These are phyloP conservation scores for Tenebrio molitor DNA, from an alignment of 1,140 invertebrate species.

Conservation along the genomic window DNA sequence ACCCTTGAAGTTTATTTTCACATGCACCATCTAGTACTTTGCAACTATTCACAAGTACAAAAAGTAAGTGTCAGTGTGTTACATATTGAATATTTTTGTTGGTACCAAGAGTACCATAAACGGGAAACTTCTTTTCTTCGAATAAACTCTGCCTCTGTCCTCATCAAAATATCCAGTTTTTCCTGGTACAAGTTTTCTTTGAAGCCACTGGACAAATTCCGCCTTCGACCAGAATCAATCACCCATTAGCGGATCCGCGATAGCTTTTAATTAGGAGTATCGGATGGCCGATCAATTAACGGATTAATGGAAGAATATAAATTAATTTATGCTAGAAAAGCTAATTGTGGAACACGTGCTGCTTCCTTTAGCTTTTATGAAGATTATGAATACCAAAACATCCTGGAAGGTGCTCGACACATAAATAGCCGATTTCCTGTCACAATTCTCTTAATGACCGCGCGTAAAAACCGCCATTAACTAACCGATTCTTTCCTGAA, in stretches of 20 bases:
- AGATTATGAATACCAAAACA: background rate
- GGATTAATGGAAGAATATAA: background rate
- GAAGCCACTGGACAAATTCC: no score
- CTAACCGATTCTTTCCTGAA: background rate
- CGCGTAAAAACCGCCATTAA: background rate
- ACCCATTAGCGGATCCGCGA: background rate
- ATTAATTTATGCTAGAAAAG: background rate
- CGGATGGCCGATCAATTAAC: slow-evolving; percentile 1
- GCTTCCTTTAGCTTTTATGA: background rate
- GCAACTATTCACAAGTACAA: no score
- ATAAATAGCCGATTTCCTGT: background rate
- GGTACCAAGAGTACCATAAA: no score
- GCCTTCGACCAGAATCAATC: no score
- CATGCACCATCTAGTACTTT: no score
- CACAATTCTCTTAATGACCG: background rate
- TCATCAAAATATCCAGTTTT: no score
- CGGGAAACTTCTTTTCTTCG: no score
- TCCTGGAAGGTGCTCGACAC: background rate
- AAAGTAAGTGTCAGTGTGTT: no score
- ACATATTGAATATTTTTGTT: no score
- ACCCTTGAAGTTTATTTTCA: no score
- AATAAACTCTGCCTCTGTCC: no score
- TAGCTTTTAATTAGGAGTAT: background rate
- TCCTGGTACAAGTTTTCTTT: no score
- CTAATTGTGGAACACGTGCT: background rate